phyloP scores from a whole-genome alignment of 1,140 invertebrate genomes.

The Diabrotica virgifera region DNA sequence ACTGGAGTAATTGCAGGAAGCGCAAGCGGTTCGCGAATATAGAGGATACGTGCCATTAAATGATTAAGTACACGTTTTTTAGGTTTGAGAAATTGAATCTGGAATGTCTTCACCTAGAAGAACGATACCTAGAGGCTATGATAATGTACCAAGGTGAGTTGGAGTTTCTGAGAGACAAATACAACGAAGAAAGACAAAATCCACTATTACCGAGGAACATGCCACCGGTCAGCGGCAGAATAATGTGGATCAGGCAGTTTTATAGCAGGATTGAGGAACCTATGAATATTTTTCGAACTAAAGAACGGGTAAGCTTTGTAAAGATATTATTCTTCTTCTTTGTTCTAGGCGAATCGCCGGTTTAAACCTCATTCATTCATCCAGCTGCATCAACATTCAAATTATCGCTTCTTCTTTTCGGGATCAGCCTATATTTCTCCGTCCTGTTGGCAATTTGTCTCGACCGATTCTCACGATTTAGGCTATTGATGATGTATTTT shows the following conservation, averaged over 20 bases:
- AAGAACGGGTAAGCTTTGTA: slow-evolving; percentile 45
- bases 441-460: too few species aligned
- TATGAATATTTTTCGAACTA: slow-evolving; percentile 62
- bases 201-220: slow-evolving; percentile 63
- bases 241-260: slow-evolving; percentile 70
- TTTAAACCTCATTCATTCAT: too few species aligned
- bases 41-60: too few species aligned
- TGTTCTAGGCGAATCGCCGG: too few species aligned
- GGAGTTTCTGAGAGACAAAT: slow-evolving; percentile 63
- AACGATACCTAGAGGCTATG: slow-evolving; percentile 66
- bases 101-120: slow-evolving; percentile 64
- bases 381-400: too few species aligned
- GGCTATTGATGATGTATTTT: too few species aligned
- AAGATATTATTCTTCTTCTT: too few species aligned
- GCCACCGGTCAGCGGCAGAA: slow-evolving; percentile 64
- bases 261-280: slow-evolving; percentile 61
- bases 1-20: too few species aligned
- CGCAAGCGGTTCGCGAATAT: too few species aligned
- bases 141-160: slow-evolving; percentile 63
- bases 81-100: slow-evolving; percentile 69
- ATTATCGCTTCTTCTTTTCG: too few species aligned
- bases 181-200: slow-evolving; percentile 66
- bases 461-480: too few species aligned
- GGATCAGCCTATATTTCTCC: too few species aligned
- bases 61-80: slow-evolving; percentile 7